These are phyloP conservation scores for Aphelocoma californica DNA, from an alignment of 2,797 vertebrate species.

Conservation along the genomic window DNA sequence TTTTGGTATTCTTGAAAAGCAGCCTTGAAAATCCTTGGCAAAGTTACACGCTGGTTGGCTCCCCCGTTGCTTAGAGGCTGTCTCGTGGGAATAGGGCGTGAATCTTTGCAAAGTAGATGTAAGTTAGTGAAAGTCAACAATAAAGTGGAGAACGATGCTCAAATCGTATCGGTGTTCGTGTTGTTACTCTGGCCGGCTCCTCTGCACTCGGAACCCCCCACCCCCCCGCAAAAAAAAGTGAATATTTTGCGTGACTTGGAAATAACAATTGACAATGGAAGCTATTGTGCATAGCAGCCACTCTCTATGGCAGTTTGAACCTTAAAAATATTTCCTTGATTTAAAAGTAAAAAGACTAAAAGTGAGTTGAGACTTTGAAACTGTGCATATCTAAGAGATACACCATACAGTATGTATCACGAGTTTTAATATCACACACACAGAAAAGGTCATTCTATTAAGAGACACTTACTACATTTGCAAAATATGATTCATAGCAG, in stretches of 20 bases:
- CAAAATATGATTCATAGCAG: background rate
- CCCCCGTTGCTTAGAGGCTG: too few relatives aligned
- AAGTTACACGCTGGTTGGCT: too few relatives aligned
- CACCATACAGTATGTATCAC: background rate
- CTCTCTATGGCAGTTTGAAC: background rate
- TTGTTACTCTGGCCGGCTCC: too few relatives aligned
- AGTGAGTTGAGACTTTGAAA: background rate
- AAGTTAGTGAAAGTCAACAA: too few relatives aligned
- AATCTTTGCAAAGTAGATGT: too few relatives aligned
- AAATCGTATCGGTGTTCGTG: too few relatives aligned
- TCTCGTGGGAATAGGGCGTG: too few relatives aligned
- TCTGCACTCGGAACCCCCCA: too few relatives aligned
- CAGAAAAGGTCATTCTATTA: background rate
- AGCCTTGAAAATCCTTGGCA: background rate
- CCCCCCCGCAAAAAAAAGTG: background rate
- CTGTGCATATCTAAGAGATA: background rate
- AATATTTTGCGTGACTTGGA: background rate
- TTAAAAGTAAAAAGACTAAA: background rate
- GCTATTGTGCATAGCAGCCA: background rate
- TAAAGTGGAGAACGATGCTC: too few relatives aligned
- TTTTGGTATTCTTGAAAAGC: background rate
- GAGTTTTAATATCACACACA: background rate
- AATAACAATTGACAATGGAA: background rate
- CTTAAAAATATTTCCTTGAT: background rate
- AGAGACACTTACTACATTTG: background rate